Evolutionary conservation across 2,888 invertebrate species (phyloP), one percentile per base, ranked within the genome.

Genomic region (Acholoe squamosa): DNA sequence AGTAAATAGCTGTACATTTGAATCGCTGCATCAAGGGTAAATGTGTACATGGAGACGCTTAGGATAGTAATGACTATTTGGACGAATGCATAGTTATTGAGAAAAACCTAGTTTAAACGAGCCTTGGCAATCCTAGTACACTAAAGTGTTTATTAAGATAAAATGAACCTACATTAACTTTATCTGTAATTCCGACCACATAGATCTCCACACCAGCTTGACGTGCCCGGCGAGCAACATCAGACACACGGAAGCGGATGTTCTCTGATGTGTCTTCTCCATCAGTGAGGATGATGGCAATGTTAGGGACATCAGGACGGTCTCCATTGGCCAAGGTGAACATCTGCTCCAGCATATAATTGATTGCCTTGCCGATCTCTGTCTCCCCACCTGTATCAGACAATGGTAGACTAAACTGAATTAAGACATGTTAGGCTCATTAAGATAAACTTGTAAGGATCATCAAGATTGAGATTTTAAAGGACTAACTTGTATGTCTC

Each of bases 221-320:
- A 25, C 91, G 90, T 12, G 90, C 86, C 12, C 52, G 33, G n/a
- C 67, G 22, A n/a, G 92, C 92, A 51, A 89, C 91, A 22, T n/a
- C 25, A 22, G 67, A 22, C 22, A 89, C 25, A 19, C 90, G 90
- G n/a, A n/a, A n/a, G 51, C 10, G 7, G 31, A 80, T 51, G 43
- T 51, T 52, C 16, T 90, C 67, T 16, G 28, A 31, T 22, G 90
- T 92, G 31, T 89, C 90, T 61, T 90, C 90, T 1, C 92, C 92
- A 86, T 92, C 92, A 3, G 91, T 92, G 31, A 92, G 67, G 1
- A 92, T 52, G 22, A 92, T 90, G 25, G 34, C 84, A 25, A 92
- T 56, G 76, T 92, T 89, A 31, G 89, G 80, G 10, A 92, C 90
- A 43, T 91, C 91, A 22, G 89, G 84, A 5, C 92, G 54, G 76